These are phyloP conservation scores for Pristionchus japonicus DNA, from an alignment of 2,888 invertebrate genomes.

Conservation along the genomic window DNA sequence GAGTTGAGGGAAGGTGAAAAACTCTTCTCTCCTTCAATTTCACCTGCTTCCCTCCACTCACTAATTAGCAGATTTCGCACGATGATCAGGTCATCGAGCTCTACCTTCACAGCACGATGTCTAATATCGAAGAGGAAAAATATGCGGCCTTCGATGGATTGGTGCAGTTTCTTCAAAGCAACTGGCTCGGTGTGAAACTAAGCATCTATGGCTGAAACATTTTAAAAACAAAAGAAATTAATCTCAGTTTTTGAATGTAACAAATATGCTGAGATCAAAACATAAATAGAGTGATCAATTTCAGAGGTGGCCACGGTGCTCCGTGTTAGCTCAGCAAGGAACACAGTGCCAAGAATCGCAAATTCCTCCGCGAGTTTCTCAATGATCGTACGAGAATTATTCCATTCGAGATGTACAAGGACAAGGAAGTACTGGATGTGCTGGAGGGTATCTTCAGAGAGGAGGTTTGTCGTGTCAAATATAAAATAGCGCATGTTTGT, in stretches of 20 bases:
- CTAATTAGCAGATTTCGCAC: not conserved
- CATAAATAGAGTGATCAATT: not conserved
- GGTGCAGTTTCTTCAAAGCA: not conserved
- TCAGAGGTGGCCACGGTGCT: not conserved
- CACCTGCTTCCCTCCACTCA: not conserved
- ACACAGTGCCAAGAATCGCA: not conserved
- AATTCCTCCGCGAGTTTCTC: slow-evolving; percentile 11
- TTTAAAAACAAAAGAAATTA: not conserved
- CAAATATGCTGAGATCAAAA: not conserved
- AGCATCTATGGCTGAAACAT: no score
- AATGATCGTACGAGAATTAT: not conserved
- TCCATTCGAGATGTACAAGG: not conserved
- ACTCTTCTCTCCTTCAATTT: not conserved
- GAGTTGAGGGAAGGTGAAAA: not conserved
- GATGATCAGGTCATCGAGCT: not conserved
- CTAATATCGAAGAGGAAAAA: not conserved
- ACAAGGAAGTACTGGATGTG: not conserved
- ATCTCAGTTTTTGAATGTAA: not conserved
- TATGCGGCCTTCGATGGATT: not conserved
- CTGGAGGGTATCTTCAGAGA: slow-evolving; percentile 36
- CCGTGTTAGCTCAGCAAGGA: slow-evolving; percentile 27
- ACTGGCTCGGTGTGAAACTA: not conserved
- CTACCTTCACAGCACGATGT: not conserved
- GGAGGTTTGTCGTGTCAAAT: not conserved
- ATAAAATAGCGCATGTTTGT: no score